Evolutionary conservation across 2,113 vertebrate species (phyloP).

Genomic region (Sula dactylatra): DNA sequence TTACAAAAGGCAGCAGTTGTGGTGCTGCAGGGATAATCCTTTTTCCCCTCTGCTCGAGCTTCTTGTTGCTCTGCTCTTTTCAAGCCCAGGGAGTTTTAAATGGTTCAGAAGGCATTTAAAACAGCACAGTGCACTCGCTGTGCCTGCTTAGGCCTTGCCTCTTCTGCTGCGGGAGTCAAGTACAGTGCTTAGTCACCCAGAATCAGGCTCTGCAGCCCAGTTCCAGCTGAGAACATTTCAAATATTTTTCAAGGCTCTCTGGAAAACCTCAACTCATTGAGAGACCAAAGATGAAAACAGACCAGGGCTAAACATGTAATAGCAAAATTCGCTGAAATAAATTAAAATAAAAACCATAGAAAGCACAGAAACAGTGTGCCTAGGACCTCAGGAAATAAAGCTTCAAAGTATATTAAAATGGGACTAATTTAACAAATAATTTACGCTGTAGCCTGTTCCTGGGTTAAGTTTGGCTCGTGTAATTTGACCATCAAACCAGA

Average conservation of each 20-base stretch:
- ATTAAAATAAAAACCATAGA: neutral
- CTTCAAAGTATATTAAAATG: neutral
- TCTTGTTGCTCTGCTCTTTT: neutral
- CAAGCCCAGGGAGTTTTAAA: neutral
- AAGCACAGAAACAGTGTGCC: neutral
- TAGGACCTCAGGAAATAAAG: slow-evolving; percentile 12
- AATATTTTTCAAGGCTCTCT: neutral
- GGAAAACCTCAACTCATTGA: neutral
- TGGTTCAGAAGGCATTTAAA: neutral
- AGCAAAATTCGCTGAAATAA: neutral
- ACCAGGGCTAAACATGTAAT: neutral
- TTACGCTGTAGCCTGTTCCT: neutral
- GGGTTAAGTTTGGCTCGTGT: neutral
- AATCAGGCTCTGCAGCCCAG: neutral
- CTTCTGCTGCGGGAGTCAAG: neutral
- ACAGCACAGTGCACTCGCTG: neutral
- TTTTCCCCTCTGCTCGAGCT: neutral
- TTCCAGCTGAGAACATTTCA: neutral
- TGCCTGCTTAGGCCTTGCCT: neutral
- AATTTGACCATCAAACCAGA: neutral
- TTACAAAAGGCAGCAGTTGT: neutral
- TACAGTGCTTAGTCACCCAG: neutral
- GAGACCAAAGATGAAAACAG: neutral
- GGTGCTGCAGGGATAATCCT: neutral
- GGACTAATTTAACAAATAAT: slow-evolving; percentile 6